Percentiles rank a stretch among this genome's conserved stretches.
These are phyloP conservation scores for Aelia acuminata DNA, from an alignment of 2,888 invertebrate species.

Conservation along the genomic window DNA sequence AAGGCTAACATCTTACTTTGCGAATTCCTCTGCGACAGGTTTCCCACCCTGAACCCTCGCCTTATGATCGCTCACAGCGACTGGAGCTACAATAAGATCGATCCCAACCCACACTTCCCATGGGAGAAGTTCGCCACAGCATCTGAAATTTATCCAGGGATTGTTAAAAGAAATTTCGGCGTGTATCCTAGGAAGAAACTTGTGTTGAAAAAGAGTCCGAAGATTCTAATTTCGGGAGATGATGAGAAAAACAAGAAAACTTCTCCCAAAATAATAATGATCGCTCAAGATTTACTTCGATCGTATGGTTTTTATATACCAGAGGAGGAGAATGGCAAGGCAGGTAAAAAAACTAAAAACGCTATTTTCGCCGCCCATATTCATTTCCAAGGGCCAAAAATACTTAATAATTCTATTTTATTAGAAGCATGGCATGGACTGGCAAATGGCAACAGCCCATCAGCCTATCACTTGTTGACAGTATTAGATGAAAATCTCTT, in stretches of 20 bases:
- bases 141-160: background rate
- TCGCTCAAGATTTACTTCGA: background rate
- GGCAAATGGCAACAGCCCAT: background rate
- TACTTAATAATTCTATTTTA: constrained; percentile 3
- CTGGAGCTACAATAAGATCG: constrained; percentile 22
- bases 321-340: background rate
- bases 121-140: background rate
- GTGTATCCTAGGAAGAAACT: background rate
- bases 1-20: constrained; percentile 14
- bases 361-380: constrained; percentile 25
- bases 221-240: background rate
- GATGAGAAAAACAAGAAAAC: background rate
- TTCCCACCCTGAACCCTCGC: background rate
- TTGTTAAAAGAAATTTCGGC: background rate
- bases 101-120: background rate
- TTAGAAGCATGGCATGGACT: background rate
- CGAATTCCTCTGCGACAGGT: background rate
- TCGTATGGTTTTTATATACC: constrained; percentile 1
- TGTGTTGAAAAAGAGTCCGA: background rate
- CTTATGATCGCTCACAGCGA: constrained; percentile 4
- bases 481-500: constrained; percentile 23
- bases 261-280: background rate
- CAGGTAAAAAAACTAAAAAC: background rate
- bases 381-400: constrained; percentile 15
- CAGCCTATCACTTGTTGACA: background rate